Evolutionary conservation across 1,140 invertebrate genomes (phyloP).

Genomic region (Bilobella aurantiaca): DNA sequence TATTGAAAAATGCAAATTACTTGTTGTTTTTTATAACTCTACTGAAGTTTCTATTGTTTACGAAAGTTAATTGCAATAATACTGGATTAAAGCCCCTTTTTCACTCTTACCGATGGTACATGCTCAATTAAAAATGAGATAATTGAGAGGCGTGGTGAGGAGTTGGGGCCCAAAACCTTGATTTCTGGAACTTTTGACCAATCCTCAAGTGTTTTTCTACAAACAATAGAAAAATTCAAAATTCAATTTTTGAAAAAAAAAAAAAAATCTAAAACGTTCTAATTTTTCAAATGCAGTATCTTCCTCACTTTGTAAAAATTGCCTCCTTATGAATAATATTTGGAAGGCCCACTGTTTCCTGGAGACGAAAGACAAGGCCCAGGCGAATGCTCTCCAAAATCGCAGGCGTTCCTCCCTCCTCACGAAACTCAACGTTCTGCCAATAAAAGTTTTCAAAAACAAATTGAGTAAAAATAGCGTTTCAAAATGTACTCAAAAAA

Average conservation of each 20-base stretch:
- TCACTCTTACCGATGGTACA: constrained; percentile 33
- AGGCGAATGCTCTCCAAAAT: constrained; percentile 73
- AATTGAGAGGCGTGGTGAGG: constrained; percentile 59
- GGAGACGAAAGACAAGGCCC: constrained; percentile 74
- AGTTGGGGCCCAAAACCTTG: constrained; percentile 63
- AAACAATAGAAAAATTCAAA: background rate
- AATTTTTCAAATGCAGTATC: background rate
- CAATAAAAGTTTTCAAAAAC: constrained; percentile 22
- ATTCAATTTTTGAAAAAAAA: too few species aligned
- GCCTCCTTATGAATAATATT: constrained; percentile 63
- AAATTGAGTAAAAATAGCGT: too few species aligned
- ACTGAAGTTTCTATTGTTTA: too few species aligned
- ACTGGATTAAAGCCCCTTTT: background rate
- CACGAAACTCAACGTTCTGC: constrained; percentile 55
- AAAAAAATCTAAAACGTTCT: too few species aligned
- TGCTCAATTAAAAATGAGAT: constrained; percentile 80
- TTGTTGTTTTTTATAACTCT: too few species aligned
- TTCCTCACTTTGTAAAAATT: constrained; percentile 36
- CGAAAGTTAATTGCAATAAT: too few species aligned
- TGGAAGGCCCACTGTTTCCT: constrained; percentile 63
- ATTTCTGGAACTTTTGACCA: constrained; percentile 39
- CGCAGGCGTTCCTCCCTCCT: constrained; percentile 74
- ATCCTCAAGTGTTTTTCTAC: constrained; percentile 22
- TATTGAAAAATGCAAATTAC: constrained; percentile 8
- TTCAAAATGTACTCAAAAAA: too few species aligned